phyloP scores from a whole-genome alignment of 2,888 invertebrate species.

The Branchipolynoe longqiensis region DNA sequence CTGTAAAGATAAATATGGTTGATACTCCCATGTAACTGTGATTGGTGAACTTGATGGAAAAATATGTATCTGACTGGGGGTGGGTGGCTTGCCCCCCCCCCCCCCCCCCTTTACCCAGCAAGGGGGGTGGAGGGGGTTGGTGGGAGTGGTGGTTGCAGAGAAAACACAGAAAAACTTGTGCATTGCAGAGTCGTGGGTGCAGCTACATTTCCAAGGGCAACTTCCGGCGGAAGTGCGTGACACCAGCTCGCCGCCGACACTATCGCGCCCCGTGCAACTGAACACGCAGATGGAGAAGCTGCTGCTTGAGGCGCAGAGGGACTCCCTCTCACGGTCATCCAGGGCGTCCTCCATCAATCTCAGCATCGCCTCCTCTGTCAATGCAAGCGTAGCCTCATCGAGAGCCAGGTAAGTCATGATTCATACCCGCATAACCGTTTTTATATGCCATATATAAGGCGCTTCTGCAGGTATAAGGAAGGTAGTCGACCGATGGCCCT shows the following conservation, averaged over 20 bases:
- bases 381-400: slow-evolving; percentile 73
- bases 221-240: not conserved
- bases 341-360: slow-evolving; percentile 73
- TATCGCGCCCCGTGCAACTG: slow-evolving; percentile 9
- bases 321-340: slow-evolving; percentile 75
- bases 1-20: no score
- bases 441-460: not conserved
- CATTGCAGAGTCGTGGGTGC: slow-evolving; percentile 58
- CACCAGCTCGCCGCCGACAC: not conserved
- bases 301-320: slow-evolving; percentile 78
- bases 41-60: no score
- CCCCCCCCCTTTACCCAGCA: no score
- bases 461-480: no score
- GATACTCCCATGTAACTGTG: no score
- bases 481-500: no score
- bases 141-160: no score
- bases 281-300: slow-evolving; percentile 74
- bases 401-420: slow-evolving; percentile 64
- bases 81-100: no score
- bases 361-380: slow-evolving; percentile 74
- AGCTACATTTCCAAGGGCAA: slow-evolving; percentile 49
- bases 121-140: no score
- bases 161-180: no score
- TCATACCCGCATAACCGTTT: not conserved
- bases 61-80: no score